Evolutionary conservation across 2,113 vertebrate genomes (phyloP).

Genomic region (Ascaphus truei): DNA sequence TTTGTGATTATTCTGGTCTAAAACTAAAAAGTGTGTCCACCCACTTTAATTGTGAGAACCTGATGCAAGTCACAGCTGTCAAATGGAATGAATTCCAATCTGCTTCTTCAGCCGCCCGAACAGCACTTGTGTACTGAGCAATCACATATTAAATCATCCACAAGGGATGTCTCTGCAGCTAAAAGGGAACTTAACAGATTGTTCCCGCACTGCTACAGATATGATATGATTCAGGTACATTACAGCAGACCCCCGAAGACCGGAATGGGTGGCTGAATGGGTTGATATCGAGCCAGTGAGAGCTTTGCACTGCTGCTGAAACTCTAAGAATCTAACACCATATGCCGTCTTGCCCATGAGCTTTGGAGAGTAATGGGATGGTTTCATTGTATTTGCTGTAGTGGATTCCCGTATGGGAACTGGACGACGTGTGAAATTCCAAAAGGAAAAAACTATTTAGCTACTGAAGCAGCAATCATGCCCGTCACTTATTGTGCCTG

Average conservation of each 20-base stretch:
- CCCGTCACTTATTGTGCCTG: too few relatives aligned
- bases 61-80: slow-evolving; percentile 21
- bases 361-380: not conserved
- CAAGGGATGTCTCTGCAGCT: slow-evolving; percentile 1
- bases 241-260: not conserved
- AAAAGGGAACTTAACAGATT: slow-evolving; percentile 12
- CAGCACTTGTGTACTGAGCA: slow-evolving; percentile 15
- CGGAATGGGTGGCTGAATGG: not conserved
- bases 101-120: slow-evolving; percentile 1
- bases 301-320: not conserved
- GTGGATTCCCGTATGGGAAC: not conserved
- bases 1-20: not conserved
- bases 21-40: not conserved
- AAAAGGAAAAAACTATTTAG: not conserved
- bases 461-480: not conserved
- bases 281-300: not conserved
- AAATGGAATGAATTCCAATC: slow-evolving; percentile 7
- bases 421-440: not conserved
- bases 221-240: slow-evolving; percentile 28
- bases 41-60: slow-evolving; percentile 24
- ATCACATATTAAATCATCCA: slow-evolving; percentile 21
- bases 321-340: not conserved
- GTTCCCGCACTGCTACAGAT: slow-evolving; percentile 6
- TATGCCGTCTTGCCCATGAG: slow-evolving; percentile 1
- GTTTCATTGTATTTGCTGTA: not conserved